Conservation (phyloP, 2,113 vertebrate genomes). For the Hirundichthys speculiger region DNA sequence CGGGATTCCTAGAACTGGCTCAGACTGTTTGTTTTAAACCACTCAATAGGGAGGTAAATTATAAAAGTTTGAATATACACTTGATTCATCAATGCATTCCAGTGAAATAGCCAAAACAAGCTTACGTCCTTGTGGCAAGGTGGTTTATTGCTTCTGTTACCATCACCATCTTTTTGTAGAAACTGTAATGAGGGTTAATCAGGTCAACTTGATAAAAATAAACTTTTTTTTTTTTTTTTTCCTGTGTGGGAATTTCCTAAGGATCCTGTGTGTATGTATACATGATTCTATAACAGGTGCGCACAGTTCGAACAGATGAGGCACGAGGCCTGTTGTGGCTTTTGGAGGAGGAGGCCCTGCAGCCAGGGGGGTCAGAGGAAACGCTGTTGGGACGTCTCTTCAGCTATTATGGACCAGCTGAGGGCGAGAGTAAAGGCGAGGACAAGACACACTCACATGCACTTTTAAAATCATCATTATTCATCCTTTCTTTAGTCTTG, state of each 20-base stretch:
- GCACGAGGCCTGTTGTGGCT: constrained; percentile 94
- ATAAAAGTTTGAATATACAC: constrained; percentile 10
- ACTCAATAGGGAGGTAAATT: constrained; percentile 27
- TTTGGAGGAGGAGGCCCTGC: constrained; percentile 92
- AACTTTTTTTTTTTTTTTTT: not conserved
- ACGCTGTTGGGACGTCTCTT: constrained; percentile 90
- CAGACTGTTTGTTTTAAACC: constrained; percentile 15
- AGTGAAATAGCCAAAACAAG: constrained; percentile 25
- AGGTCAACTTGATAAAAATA: not conserved
- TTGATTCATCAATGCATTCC: constrained; percentile 22
- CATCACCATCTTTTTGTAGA: too few relatives aligned
- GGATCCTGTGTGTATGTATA: constrained; percentile 1
- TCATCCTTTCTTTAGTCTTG: too few relatives aligned
- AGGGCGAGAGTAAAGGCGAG: constrained; percentile 89
- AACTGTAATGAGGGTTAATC: not conserved
- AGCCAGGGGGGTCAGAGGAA: constrained; percentile 87
- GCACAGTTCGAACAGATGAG: constrained; percentile 87
- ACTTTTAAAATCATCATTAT: not conserved
- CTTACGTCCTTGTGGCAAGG: constrained; percentile 25
- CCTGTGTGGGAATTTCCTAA: not conserved
- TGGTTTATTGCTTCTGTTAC: too few relatives aligned
- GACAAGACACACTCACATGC: not conserved
- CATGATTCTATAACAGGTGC: constrained; percentile 80
- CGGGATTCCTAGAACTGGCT: constrained; percentile 15
- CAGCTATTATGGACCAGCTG: constrained; percentile 91